Evolutionary conservation across 2,888 invertebrate species (phyloP).

Genomic region (Fabriciana adippe): DNA sequence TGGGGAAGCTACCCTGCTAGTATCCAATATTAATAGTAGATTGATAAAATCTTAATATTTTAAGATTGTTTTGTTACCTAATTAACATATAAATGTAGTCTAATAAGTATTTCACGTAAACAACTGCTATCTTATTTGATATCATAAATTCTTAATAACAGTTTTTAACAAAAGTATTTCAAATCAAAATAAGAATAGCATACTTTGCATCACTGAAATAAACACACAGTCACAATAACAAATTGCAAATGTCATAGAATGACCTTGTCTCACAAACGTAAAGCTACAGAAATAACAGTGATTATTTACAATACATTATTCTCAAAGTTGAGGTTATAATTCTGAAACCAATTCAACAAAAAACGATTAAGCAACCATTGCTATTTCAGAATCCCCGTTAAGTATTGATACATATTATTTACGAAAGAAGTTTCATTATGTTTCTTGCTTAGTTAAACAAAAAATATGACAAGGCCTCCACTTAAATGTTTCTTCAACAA

Average conservation of each 20-base stretch:
- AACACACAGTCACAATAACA: constrained; percentile 19
- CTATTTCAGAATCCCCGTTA: neutral
- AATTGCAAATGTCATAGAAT: constrained; percentile 26
- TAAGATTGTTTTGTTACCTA: too few relatives aligned
- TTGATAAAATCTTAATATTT: too few relatives aligned
- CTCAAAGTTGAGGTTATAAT: constrained; percentile 13
- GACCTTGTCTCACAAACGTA: constrained; percentile 23
- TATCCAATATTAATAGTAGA: neutral
- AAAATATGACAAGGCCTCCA: constrained; percentile 2
- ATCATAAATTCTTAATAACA: neutral
- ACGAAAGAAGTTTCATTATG: constrained; percentile 1
- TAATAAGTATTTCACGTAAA: too few relatives aligned
- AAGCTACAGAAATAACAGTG: constrained; percentile 23
- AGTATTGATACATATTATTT: neutral
- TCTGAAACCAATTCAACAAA: constrained; percentile 8
- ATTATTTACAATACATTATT: constrained; percentile 22
- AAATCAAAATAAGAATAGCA: constrained; percentile 6
- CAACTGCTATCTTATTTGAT: too few relatives aligned
- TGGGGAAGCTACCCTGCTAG: too few relatives aligned
- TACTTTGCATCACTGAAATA: neutral
- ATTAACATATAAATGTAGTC: too few relatives aligned
- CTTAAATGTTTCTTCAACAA: neutral
- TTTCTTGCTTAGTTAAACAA: neutral
- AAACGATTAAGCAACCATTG: neutral
- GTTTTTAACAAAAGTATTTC: neutral